Evolutionary conservation across 2,113 vertebrate genomes (phyloP).

Genomic region (Muscicapa adusta): DNA sequence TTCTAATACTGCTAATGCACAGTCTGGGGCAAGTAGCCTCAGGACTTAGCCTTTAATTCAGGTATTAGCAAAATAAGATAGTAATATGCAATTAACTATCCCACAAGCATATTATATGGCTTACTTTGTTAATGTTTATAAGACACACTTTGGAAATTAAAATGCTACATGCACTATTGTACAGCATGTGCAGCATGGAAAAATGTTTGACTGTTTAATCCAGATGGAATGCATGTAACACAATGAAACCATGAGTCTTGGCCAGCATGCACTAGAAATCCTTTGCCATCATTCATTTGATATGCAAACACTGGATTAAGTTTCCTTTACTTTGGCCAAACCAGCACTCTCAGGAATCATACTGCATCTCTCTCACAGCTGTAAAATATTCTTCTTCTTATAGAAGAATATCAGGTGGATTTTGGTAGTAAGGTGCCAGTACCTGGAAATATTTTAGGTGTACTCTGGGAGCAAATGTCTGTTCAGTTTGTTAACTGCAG

Average conservation of each 20-base stretch:
- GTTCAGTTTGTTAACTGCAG: neutral
- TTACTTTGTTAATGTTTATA: neutral
- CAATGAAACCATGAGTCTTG: constrained; percentile 23
- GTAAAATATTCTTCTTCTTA: constrained; percentile 27
- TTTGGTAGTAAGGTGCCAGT: neutral
- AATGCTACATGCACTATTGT: neutral
- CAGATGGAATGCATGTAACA: constrained; percentile 41
- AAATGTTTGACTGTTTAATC: constrained; percentile 40
- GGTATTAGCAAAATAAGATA: constrained; percentile 30
- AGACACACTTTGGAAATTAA: neutral
- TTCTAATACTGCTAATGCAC: neutral
- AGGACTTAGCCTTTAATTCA: neutral
- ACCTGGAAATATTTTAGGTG: constrained; percentile 24
- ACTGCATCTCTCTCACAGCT: neutral
- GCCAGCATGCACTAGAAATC: neutral
- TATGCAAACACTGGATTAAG: constrained; percentile 46
- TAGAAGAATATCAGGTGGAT: neutral
- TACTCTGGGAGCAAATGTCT: neutral
- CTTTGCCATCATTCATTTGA: constrained; percentile 46
- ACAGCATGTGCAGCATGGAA: neutral
- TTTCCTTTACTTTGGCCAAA: constrained; percentile 47
- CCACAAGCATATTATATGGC: neutral
- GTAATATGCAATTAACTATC: constrained; percentile 20
- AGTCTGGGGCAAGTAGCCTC: neutral
- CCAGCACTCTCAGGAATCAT: neutral